phyloP scores from a whole-genome alignment of 2,888 invertebrate species.

The Zelleria hepariella region DNA sequence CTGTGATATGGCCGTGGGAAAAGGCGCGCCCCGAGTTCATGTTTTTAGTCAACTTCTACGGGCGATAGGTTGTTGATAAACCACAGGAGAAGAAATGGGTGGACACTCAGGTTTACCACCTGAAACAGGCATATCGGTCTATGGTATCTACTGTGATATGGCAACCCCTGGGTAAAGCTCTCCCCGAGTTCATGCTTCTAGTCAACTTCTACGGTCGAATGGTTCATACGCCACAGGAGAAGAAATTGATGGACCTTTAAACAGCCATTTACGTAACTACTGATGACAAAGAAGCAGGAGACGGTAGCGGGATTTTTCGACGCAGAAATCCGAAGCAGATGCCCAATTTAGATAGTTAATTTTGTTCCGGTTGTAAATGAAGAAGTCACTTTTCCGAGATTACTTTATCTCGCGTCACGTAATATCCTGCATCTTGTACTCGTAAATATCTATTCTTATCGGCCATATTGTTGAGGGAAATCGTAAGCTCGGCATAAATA shows the following conservation, averaged over 20 bases:
- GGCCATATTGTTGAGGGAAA: not conserved
- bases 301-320: no score
- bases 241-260: constrained; percentile 96
- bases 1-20: constrained; percentile 99
- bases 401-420: no score
- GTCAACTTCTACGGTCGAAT: constrained; percentile 97
- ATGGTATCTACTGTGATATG: constrained; percentile 94
- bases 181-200: constrained; percentile 98
- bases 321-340: no score
- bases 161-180: constrained; percentile 99
- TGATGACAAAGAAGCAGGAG: no score
- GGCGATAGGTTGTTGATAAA: constrained; percentile 90
- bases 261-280: no score
- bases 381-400: no score
- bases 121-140: no score
- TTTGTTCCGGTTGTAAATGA: no score
- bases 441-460: no score
- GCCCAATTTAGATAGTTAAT: no score
- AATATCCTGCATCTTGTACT: no score
- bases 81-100: constrained; percentile 93
- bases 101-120: no score
- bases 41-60: constrained; percentile 97
- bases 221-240: constrained; percentile 86
- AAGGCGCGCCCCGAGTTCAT: constrained; percentile 99
- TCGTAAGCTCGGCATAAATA: not conserved